Evolutionary conservation across 2,113 vertebrate species (phyloP).

Genomic region (Poecilia latipinna): DNA sequence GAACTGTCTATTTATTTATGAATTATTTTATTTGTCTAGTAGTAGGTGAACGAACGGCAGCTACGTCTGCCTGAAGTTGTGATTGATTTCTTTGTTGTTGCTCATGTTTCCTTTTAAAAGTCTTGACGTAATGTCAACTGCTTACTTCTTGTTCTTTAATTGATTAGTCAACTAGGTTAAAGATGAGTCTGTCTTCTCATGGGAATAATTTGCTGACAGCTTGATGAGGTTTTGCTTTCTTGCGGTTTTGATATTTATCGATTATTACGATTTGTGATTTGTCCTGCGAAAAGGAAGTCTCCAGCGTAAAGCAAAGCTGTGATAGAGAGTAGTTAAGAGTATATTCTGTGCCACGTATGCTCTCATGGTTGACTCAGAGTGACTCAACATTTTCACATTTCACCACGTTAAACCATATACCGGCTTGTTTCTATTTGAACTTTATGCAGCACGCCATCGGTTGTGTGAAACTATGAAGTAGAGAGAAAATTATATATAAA

Average conservation of each 20-base stretch:
- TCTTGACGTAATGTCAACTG: slow-evolving; percentile 8
- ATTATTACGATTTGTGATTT: too few species aligned
- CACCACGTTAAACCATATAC: too few species aligned
- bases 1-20: too few species aligned
- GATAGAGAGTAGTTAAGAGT: neutral
- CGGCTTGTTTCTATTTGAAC: too few species aligned
- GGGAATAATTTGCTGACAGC: slow-evolving; percentile 2
- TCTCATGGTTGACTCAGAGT: too few species aligned
- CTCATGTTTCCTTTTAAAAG: slow-evolving; percentile 15
- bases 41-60: neutral
- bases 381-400: too few species aligned
- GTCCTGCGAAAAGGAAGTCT: neutral
- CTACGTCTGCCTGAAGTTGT: neutral
- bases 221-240: too few species aligned
- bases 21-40: neutral
- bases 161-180: slow-evolving; percentile 12
- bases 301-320: neutral
- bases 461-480: too few species aligned
- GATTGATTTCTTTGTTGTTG: neutral
- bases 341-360: neutral
- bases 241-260: too few species aligned
- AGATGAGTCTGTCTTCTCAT: slow-evolving; percentile 2
- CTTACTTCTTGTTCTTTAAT: slow-evolving; percentile 36
- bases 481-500: too few species aligned
- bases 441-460: too few species aligned